phyloP scores from a whole-genome alignment of 2,888 invertebrate genomes.

The Ferdinandea cuprea region DNA sequence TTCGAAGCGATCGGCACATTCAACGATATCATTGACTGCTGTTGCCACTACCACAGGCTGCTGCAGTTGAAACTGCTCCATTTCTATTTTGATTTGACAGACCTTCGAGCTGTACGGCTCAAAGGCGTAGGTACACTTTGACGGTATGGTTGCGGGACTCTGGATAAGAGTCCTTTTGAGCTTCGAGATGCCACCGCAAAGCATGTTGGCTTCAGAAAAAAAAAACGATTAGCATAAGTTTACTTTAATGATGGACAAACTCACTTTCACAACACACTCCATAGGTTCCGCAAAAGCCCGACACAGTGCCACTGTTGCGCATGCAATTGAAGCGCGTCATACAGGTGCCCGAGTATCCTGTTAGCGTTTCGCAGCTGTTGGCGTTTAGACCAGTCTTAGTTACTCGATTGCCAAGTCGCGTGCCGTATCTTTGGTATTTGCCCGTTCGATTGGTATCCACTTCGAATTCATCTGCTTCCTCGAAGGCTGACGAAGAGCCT shows the following conservation, averaged over 20 bases:
- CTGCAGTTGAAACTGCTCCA: constrained; percentile 78
- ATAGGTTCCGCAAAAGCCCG: constrained; percentile 81
- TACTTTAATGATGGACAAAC: constrained; percentile 31
- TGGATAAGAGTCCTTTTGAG: constrained; percentile 80
- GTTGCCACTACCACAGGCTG: constrained; percentile 73
- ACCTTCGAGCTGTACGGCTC: constrained; percentile 80
- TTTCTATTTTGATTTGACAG: constrained; percentile 81
- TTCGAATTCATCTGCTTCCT: constrained; percentile 1
- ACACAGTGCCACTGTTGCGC: constrained; percentile 79
- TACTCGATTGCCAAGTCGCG: constrained; percentile 1
- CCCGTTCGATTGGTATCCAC: constrained; percentile 38
- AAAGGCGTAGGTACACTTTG: constrained; percentile 79
- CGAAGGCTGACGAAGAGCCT: not conserved
- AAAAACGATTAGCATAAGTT: not conserved
- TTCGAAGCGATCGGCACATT: constrained; percentile 79
- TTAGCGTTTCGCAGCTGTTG: constrained; percentile 79
- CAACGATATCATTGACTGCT: constrained; percentile 65
- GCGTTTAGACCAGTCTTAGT: constrained; percentile 9
- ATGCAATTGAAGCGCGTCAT: constrained; percentile 81
- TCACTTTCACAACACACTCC: constrained; percentile 82
- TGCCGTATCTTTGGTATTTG: constrained; percentile 17
- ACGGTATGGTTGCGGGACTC: constrained; percentile 77
- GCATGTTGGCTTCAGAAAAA: constrained; percentile 78
- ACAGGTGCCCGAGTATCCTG: constrained; percentile 80
- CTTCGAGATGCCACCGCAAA: constrained; percentile 78